Base-by-base conservation (phyloP, 2,797 vertebrate species). In the Eulemur rubriventer region DNA sequence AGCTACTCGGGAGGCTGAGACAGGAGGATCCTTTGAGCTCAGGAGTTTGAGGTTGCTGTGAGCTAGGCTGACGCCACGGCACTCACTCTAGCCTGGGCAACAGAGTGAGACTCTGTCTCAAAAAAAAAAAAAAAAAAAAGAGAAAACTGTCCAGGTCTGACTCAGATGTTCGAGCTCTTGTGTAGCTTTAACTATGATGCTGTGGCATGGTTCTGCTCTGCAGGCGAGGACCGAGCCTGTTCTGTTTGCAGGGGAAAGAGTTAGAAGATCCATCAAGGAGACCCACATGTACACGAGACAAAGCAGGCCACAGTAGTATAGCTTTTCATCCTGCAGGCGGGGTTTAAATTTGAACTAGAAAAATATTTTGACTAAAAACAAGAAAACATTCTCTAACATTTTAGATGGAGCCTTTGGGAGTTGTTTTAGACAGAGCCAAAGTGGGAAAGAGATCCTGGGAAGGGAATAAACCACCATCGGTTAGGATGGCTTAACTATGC, bases 331-430 rank as follows among this genome's bases (percentile, higher is more conserved):
- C 72, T 38, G n/a, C 20, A 46, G 38, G 7, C 6, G 14, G 73
- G 46, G 50, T 89, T 75, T 63, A 82, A 57, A 85, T 78, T 24
- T 65, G 69, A 96, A 78, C 43, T 65, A 89, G 43, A 63, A 82
- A 76, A 80, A 46, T 48, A 65, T 24, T 41, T 33, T 33, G 75
- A 52, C 6, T 46, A 3, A 28, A 24, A 85, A 63, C 48, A 67
- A 91, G 43, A 59, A 78, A 80, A 52, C 7, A 20, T 52, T 63
- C 35, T 69, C 69, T 46, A 59, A 91, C 4, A 65, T 43, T 87
- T 43, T 79, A 59, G 43, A 55, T 41, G 65, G 30, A 80, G 22
- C 3, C 33, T 79, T 83, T 5, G 18, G 59, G 43, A 57, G 14
- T 35, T 67, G 55, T 81, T 73, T 72, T 4, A 50, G 65, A 89